Conservation (phyloP, 64 coral and sea anemone species). For the Orbicella faveolata region DNA sequence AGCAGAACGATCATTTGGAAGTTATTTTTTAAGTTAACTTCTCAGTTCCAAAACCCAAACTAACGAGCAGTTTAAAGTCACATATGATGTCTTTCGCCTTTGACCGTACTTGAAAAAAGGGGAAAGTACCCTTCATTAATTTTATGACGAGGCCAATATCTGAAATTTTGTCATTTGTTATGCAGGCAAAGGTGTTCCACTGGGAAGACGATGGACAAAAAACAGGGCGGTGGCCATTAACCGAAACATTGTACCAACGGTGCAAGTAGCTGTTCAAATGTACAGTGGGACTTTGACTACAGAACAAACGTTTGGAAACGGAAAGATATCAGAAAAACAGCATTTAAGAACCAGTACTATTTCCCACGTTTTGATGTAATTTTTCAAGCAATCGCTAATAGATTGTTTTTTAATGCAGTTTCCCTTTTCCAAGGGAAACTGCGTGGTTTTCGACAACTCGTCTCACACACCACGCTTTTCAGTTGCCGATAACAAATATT, state of each 20-base stretch:
- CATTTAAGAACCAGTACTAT: neutral
- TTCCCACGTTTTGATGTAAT: constrained; percentile 9
- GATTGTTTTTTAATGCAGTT: neutral
- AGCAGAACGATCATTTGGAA: no score
- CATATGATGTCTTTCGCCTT: no score
- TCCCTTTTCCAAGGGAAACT: neutral
- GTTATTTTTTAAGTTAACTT: no score
- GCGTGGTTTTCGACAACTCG: no score
- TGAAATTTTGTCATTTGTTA: neutral
- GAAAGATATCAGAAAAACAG: neutral
- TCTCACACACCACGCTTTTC: no score
- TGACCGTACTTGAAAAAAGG: no score
- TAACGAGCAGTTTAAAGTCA: no score
- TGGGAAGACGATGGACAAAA: neutral
- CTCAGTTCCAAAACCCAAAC: no score
- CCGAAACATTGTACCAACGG: neutral
- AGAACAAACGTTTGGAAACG: neutral
- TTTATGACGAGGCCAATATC: no score
- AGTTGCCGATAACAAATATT: no score
- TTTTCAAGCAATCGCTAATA: neutral
- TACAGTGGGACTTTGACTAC: neutral
- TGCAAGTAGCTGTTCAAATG: constrained; percentile 1
- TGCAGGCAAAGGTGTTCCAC: constrained; percentile 20
- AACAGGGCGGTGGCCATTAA: neutral
- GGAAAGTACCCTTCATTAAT: no score